Conservation (phyloP, 2,113 vertebrate species). For the Mystacornis crossleyi region DNA sequence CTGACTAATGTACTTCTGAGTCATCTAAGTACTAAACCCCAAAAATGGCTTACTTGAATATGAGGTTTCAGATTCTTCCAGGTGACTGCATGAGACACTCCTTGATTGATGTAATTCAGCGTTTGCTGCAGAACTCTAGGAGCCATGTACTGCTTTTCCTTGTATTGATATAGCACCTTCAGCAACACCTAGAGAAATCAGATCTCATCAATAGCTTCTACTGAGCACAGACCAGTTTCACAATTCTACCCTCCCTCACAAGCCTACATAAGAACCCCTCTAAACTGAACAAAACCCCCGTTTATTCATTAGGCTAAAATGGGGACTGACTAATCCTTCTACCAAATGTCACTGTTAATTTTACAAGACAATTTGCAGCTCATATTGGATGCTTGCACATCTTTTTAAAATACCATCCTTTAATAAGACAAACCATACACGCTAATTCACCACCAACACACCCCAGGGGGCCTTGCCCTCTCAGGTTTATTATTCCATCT, state of each 20-base stretch:
- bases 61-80: slow-evolving; percentile 98
- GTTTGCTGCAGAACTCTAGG: slow-evolving; percentile 97
- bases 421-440: not conserved
- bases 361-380: not conserved
- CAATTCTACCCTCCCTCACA: not conserved
- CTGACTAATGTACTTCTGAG: not conserved
- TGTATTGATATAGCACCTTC: slow-evolving; percentile 97
- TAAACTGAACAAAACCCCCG: not conserved
- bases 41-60: slow-evolving; percentile 86
- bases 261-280: not conserved
- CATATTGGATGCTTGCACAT: not conserved
- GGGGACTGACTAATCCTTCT: not conserved
- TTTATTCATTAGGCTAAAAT: not conserved
- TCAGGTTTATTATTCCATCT: not conserved
- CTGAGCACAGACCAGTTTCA: not conserved
- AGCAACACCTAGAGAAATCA: slow-evolving; percentile 86
- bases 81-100: slow-evolving; percentile 93
- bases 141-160: slow-evolving; percentile 97
- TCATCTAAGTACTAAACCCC: not conserved
- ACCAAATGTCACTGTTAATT: not conserved
- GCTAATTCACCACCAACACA: not conserved
- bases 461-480: not conserved
- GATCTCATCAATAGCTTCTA: not conserved
- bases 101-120: slow-evolving; percentile 97
- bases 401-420: not conserved